A percentile compares a stretch with the other conserved stretches of the same genome.
Evolutionary conservation across 2,888 invertebrate species (phyloP).

Genomic region (Subacronicta megacephala): DNA sequence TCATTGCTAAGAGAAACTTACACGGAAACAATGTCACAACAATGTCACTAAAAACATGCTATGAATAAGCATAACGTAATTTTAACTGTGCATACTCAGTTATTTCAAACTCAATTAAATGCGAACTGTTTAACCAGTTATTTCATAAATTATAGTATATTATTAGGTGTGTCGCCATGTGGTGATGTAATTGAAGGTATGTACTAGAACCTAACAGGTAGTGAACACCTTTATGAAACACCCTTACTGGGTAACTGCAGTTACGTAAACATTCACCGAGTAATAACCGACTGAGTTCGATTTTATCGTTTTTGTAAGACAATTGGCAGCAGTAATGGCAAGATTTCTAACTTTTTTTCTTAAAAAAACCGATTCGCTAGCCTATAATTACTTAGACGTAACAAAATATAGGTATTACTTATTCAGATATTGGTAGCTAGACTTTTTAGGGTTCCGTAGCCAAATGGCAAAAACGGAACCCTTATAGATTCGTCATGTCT

Average conservation of each 20-base stretch:
- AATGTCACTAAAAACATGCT: no score
- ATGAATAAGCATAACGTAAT: no score
- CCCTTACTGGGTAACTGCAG: constrained; percentile 23
- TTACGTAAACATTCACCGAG: constrained; percentile 49
- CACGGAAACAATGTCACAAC: background rate
- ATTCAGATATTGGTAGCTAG: no score
- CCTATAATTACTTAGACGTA: background rate
- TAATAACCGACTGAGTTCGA: constrained; percentile 48
- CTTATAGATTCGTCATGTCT: no score
- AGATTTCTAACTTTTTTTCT: constrained; percentile 9
- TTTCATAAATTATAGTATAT: constrained; percentile 8
- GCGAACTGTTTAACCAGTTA: background rate
- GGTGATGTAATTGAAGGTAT: constrained; percentile 25
- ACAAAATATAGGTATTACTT: background rate
- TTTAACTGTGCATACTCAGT: no score
- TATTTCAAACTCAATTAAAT: background rate
- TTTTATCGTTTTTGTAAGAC: constrained; percentile 40
- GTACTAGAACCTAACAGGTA: constrained; percentile 27
- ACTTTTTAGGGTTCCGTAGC: no score
- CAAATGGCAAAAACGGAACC: no score
- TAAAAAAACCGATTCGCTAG: background rate
- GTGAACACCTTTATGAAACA: constrained; percentile 45
- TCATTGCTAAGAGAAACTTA: no score
- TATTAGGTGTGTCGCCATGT: constrained; percentile 20
- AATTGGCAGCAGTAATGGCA: constrained; percentile 12